Evolutionary conservation across 2,888 invertebrate species (phyloP).

Genomic region (Agrochola circellaris): DNA sequence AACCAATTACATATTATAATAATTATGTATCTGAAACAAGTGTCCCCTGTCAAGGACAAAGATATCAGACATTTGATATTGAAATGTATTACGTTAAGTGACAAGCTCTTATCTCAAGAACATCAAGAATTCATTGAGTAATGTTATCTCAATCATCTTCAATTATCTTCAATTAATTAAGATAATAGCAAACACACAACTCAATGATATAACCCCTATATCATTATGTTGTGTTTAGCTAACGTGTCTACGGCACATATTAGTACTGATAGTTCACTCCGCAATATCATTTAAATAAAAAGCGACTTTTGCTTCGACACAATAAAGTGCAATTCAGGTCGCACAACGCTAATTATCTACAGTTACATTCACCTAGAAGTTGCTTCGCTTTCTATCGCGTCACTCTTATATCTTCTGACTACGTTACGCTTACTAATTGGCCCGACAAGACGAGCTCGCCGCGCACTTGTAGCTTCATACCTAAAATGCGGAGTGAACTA

Average conservation of each 20-base stretch:
- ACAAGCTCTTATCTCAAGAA: constrained; percentile 29
- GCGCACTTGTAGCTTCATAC: no score
- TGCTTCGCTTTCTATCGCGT: no score
- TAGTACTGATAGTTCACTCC: no score
- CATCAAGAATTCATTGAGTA: constrained; percentile 17
- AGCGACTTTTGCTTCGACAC: no score
- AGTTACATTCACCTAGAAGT: no score
- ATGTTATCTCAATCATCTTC: constrained; percentile 43
- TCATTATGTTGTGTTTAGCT: neutral
- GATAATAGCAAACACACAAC: constrained; percentile 24
- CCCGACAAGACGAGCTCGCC: no score
- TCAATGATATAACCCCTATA: neutral
- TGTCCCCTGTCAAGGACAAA: constrained; percentile 15
- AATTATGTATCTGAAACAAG: constrained; percentile 15
- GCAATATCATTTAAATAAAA: no score
- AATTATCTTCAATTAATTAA: constrained; percentile 55
- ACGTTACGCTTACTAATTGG: no score
- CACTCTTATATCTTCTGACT: no score
- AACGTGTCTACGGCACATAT: neutral
- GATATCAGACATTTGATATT: constrained; percentile 30
- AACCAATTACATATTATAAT: neutral
- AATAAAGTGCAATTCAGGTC: no score
- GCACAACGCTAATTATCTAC: no score
- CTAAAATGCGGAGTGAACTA: no score
- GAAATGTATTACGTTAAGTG: constrained; percentile 42